phyloP scores from a whole-genome alignment of 2,113 vertebrate genomes.

The Atlantisia rogersi region DNA sequence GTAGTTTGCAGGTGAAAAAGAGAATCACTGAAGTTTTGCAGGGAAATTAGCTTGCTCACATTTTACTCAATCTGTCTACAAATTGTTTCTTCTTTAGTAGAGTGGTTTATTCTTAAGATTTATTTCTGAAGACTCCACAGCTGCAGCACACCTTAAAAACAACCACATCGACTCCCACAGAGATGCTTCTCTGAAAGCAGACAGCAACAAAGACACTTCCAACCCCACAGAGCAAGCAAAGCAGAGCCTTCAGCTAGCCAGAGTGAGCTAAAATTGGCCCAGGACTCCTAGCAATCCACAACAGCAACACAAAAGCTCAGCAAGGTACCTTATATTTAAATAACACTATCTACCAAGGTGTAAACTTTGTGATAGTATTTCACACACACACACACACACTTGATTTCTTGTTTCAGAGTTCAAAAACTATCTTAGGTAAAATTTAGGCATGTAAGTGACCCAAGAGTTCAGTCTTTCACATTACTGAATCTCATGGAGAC shows the following conservation, averaged over 20 bases:
- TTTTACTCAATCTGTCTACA: neutral
- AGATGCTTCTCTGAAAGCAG: neutral
- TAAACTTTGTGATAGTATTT: neutral
- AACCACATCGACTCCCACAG: neutral
- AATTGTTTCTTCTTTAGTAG: neutral
- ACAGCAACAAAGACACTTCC: neutral
- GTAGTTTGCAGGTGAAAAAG: neutral
- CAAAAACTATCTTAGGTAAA: neutral
- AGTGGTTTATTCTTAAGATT: neutral
- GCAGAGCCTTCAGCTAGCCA: neutral
- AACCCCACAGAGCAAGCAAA: neutral
- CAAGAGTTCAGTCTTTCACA: neutral
- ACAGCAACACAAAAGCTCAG: neutral
- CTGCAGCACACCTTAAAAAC: neutral
- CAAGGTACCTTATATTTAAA: neutral
- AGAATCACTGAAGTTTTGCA: neutral
- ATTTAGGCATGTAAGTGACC: neutral
- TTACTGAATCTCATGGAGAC: neutral
- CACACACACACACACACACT: too few relatives aligned
- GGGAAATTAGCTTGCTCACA: accelerated
- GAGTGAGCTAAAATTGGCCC: neutral
- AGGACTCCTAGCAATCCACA: neutral
- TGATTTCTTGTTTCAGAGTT: neutral
- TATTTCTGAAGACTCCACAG: neutral
- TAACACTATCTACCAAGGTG: neutral